phyloP scores from a whole-genome alignment of 2,113 vertebrate genomes.

The Gavialis gangeticus region DNA sequence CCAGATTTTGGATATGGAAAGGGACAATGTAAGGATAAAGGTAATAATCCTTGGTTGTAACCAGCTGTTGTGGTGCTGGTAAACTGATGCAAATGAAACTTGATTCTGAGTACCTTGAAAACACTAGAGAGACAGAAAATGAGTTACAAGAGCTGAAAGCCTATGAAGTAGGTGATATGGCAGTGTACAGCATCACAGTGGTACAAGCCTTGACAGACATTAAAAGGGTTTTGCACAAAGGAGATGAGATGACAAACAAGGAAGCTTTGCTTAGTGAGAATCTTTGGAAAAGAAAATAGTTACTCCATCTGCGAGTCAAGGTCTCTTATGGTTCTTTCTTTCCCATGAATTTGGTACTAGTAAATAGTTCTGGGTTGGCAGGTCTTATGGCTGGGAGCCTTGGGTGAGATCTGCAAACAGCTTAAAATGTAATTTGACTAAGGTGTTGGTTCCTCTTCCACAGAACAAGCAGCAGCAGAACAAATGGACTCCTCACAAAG shows the following conservation, averaged over 20 bases:
- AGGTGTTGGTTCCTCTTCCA: neutral
- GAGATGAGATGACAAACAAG: neutral
- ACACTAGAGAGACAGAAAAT: neutral
- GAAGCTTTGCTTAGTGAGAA: neutral
- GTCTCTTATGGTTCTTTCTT: neutral
- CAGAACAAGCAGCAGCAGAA: rapidly evolving
- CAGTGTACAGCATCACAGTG: rapidly evolving
- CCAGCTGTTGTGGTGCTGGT: neutral
- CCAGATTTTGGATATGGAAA: neutral
- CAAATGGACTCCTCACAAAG: neutral
- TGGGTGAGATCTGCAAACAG: neutral
- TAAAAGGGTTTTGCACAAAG: neutral
- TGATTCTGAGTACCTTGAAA: conserved; percentile 1
- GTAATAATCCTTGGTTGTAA: neutral
- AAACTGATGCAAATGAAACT: conserved; percentile 13
- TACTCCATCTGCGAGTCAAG: neutral
- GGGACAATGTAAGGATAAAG: neutral
- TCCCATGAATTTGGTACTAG: neutral
- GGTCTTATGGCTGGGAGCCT: neutral
- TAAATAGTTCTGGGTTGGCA: neutral
- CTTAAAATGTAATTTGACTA: too few species aligned
- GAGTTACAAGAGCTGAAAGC: neutral
- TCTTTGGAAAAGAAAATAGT: neutral
- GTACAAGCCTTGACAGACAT: neutral
- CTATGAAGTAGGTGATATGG: neutral